A percentile compares a stretch with the other conserved stretches of the same genome.
phyloP scores from a whole-genome alignment of 2,797 vertebrate genomes.

The Ctenopoma kingsleyae region DNA sequence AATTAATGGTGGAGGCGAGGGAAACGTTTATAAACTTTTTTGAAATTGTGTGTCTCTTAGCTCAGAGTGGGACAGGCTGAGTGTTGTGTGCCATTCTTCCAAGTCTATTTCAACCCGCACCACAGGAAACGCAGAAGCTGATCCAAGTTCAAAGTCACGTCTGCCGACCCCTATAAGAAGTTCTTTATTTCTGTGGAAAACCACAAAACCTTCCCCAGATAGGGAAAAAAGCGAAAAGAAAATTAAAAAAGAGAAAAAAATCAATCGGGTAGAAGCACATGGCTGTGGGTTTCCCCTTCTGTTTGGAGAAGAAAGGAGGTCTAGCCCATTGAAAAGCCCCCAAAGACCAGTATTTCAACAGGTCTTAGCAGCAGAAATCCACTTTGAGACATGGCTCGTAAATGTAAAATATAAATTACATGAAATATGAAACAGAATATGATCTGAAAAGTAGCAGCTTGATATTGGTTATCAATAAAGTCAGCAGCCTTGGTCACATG shows the following conservation, averaged over 20 bases:
- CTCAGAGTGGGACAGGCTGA: slow-evolving; percentile 78
- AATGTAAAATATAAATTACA: slow-evolving; percentile 31
- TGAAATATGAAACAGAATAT: slow-evolving; percentile 8
- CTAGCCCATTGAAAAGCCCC: slow-evolving; percentile 60
- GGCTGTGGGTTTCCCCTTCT: slow-evolving; percentile 67
- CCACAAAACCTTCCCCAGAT: slow-evolving; percentile 80
- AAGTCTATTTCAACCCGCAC: slow-evolving; percentile 89
- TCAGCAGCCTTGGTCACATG: slow-evolving; percentile 29
- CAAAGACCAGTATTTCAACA: slow-evolving; percentile 84
- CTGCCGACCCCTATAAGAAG: slow-evolving; percentile 90
- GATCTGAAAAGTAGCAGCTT: slow-evolving; percentile 7
- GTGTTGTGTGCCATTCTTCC: slow-evolving; percentile 85
- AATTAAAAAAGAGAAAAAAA: slow-evolving; percentile 57
- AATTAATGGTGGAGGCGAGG: slow-evolving; percentile 53
- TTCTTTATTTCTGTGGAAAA: slow-evolving; percentile 91
- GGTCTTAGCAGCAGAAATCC: slow-evolving; percentile 74
- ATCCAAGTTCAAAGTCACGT: slow-evolving; percentile 99
- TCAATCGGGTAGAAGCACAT: slow-evolving; percentile 71
- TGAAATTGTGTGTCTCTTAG: slow-evolving; percentile 72
- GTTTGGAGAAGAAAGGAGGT: slow-evolving; percentile 54
- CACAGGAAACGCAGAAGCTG: slow-evolving; percentile 93
- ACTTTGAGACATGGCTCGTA: slow-evolving; percentile 4
- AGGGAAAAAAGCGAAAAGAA: slow-evolving; percentile 67
- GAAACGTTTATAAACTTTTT: slow-evolving; percentile 63
- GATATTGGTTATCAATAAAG: slow-evolving; percentile 27